These are phyloP conservation scores for Celastrina argiolus DNA, from an alignment of 2,888 invertebrate genomes.

Conservation along the genomic window DNA sequence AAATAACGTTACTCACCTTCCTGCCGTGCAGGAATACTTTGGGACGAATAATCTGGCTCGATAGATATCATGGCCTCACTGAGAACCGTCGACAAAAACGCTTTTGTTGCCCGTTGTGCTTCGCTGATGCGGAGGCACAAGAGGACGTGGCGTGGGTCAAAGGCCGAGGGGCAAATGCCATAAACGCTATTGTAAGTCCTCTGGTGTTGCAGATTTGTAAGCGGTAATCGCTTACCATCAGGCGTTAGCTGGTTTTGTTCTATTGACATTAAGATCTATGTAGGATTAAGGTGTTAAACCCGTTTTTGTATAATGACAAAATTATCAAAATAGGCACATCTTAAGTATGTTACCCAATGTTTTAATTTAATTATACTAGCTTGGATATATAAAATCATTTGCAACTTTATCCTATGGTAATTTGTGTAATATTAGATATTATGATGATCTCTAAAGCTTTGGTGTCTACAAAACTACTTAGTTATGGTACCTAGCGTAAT, in stretches of 20 bases:
- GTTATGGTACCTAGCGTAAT: not conserved
- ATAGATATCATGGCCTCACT: too few relatives aligned
- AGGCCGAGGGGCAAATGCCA: too few relatives aligned
- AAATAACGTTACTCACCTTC: too few relatives aligned
- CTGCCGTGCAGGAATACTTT: too few relatives aligned
- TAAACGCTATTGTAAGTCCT: too few relatives aligned
- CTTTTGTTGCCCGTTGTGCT: too few relatives aligned
- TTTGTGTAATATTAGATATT: not conserved
- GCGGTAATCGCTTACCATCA: too few relatives aligned
- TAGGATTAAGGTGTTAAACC: not conserved
- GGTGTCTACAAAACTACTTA: not conserved
- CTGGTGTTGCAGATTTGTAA: too few relatives aligned
- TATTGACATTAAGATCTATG: not conserved
- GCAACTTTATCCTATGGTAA: constrained; percentile 18
- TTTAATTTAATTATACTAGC: constrained; percentile 10
- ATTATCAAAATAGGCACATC: constrained; percentile 13
- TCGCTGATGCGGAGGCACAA: too few relatives aligned
- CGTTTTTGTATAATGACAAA: not conserved
- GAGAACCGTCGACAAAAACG: too few relatives aligned
- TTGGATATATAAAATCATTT: not conserved
- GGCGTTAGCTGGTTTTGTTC: not conserved
- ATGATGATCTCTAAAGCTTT: not conserved
- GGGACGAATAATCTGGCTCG: too few relatives aligned
- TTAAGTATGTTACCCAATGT: constrained; percentile 2
- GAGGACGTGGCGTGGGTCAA: too few relatives aligned